These are phyloP conservation scores for Lynx canadensis DNA, from an alignment of 2,113 vertebrate genomes.

Conservation along the genomic window DNA sequence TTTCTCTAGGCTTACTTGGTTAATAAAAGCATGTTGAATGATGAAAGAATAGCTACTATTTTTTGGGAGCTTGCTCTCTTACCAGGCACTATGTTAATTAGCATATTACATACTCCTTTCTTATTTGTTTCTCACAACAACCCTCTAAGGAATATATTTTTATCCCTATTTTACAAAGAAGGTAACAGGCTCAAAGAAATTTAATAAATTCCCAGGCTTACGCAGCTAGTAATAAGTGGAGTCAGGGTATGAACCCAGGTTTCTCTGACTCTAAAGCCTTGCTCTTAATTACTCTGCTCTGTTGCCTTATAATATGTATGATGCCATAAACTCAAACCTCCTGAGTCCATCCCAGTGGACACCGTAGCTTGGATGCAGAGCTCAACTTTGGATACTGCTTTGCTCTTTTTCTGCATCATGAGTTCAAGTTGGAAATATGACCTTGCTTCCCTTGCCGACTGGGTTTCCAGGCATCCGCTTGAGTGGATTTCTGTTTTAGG, in stretches of 20 bases:
- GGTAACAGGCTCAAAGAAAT: neutral
- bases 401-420: neutral
- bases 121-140: neutral
- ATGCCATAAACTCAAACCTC: neutral
- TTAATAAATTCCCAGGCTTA: neutral
- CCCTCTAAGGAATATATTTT: constrained; percentile 8
- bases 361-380: neutral
- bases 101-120: neutral
- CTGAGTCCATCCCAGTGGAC: neutral
- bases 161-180: constrained; percentile 29
- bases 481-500: constrained; percentile 26
- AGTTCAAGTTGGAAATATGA: constrained; percentile 6
- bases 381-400: neutral
- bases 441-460: neutral
- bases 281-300: neutral
- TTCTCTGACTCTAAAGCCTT: constrained; percentile 39
- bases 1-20: constrained; percentile 15
- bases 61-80: neutral
- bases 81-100: neutral
- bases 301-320: neutral
- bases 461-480: neutral
- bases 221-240: neutral
- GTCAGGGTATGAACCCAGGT: neutral
- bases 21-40: constrained; percentile 18
- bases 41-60: neutral